Conservation (phyloP, 2,113 vertebrate species). For the Pycnonotus jocosus region DNA sequence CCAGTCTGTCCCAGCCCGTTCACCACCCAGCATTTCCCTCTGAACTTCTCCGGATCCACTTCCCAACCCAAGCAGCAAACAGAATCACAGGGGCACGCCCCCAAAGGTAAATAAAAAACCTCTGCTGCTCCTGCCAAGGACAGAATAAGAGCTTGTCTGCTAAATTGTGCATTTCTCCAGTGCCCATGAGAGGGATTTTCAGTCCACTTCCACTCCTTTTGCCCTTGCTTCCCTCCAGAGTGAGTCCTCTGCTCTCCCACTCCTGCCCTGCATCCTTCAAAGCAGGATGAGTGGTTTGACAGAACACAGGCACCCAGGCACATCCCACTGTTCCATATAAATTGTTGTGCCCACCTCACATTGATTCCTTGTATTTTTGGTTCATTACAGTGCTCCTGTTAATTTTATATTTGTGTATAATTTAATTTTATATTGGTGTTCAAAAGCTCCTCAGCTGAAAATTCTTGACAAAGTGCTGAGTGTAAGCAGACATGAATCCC, state of each 20-base stretch:
- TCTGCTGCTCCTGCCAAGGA: neutral
- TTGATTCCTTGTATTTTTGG: neutral
- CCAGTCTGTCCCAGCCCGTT: neutral
- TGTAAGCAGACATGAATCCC: neutral
- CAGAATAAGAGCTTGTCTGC: neutral
- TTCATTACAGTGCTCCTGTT: neutral
- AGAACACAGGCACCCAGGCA: neutral
- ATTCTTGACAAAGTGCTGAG: neutral
- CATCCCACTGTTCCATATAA: fast-evolving
- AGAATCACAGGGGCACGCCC: neutral
- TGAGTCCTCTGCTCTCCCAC: neutral
- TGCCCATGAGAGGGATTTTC: neutral
- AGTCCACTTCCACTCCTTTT: neutral
- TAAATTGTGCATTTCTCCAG: neutral
- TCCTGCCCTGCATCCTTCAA: neutral
- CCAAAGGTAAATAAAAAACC: neutral
- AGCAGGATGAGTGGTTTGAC: neutral
- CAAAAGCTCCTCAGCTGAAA: neutral
- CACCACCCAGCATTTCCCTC: neutral
- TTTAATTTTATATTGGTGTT: neutral
- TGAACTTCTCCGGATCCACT: neutral
- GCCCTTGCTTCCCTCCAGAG: neutral
- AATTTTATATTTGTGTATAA: neutral
- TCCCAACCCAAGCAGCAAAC: neutral
- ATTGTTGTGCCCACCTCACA: neutral